Conservation (phyloP, 2,113 vertebrate species). For the Tragelaphus strepsiceros region DNA sequence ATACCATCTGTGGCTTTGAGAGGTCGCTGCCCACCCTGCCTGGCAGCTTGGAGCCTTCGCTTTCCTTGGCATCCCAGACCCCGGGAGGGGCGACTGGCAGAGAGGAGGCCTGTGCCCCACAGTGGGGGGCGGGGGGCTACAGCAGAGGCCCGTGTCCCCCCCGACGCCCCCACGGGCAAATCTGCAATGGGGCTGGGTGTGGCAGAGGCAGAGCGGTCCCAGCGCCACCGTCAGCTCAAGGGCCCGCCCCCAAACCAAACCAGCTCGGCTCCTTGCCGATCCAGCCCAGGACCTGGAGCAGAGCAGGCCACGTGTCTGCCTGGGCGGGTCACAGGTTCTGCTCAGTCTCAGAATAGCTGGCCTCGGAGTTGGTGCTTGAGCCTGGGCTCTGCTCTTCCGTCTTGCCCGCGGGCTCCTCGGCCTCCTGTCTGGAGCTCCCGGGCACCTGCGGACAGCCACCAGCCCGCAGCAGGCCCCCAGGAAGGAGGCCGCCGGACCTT, state of each 20-base stretch:
- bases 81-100: neutral
- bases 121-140: too few relatives aligned
- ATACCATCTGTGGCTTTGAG: neutral
- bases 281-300: neutral
- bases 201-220: neutral
- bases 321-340: neutral
- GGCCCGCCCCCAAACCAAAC: neutral
- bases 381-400: neutral
- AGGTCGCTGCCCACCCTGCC: neutral
- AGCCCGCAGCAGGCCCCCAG: fast-evolving
- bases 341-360: neutral
- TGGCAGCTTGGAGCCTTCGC: neutral
- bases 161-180: fast-evolving
- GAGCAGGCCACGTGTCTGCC: neutral
- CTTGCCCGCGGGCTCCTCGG: fast-evolving
- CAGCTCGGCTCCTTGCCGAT: fast-evolving
- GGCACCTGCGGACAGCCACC: neutral
- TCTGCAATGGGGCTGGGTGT: neutral
- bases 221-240: fast-evolving
- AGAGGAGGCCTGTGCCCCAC: neutral
- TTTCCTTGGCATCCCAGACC: neutral
- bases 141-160: neutral
- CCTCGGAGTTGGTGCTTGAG: fast-evolving
- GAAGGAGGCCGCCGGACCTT: neutral
- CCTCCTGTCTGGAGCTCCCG: neutral